Conservation (phyloP, 2,113 vertebrate species). For the Passer montanus region DNA sequence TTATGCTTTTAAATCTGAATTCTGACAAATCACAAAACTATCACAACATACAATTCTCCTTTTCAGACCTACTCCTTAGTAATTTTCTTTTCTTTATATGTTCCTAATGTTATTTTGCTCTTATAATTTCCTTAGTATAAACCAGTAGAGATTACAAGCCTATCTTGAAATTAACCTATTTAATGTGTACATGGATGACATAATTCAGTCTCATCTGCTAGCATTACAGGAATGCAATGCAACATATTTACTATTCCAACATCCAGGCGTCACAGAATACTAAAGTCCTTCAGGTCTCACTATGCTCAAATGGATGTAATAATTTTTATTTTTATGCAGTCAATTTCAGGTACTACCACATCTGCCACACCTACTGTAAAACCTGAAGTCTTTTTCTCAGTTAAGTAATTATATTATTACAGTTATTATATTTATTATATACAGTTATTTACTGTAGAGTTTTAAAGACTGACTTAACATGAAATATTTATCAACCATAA, state of each 20-base stretch:
- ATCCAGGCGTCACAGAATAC: neutral
- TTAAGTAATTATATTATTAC: neutral
- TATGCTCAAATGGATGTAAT: neutral
- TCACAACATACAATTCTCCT: neutral
- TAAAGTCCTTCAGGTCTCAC: neutral
- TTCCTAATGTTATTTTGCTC: neutral
- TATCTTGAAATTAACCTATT: neutral
- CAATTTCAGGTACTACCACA: neutral
- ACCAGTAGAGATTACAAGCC: no score
- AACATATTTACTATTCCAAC: neutral
- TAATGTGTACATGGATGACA: fast-evolving
- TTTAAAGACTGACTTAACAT: neutral
- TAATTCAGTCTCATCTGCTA: neutral
- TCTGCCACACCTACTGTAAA: neutral
- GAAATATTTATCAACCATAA: neutral
- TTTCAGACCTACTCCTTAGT: neutral
- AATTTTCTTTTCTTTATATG: neutral
- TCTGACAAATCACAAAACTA: neutral
- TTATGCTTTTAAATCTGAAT: neutral
- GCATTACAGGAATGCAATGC: neutral
- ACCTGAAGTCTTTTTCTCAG: neutral
- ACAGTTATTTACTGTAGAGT: neutral
- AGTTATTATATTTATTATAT: no score
- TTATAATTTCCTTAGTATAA: neutral
- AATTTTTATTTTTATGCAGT: neutral